Base-by-base conservation (phyloP, 2,797 vertebrate species). In the Scarus forsteni region DNA sequence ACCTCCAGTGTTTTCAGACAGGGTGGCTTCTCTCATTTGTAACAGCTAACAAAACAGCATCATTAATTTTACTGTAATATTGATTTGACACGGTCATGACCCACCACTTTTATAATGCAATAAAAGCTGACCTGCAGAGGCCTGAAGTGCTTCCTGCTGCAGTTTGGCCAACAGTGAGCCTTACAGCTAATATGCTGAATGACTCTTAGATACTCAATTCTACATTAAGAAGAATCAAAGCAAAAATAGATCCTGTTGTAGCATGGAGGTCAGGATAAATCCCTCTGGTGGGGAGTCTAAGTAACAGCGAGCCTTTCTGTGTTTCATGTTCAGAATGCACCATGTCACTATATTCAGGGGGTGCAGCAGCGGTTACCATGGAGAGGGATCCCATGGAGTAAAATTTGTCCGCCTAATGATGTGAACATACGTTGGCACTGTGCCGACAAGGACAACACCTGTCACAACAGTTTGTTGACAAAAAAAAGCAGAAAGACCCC, bases 361-460 rank as follows among this genome's bases (percentile, higher is more conserved):
- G 43, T 64, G n/a, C 62, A 75, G 51, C 5, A 8, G 14, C 10
- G 71, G 60, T 75, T 80, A 53, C 66, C 79, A 79, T 70, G 60
- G 73, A 56, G 79, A 85, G 51, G 43, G 44, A 62, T 36, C 53
- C 66, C 60, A 49, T 59, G 60, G 61, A 73, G 75, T 40, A 34
- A 70, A 53, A 82, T 77, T 57, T 78, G 66, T 83, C 68, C 61
- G 52, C 53, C 44, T 88, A 87, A 88, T 82, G 84, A 84, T 76
- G 70, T 84, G 72, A 84, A 73, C 77, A 52, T 67, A 44, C 0
- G 14, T 49, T 49, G 50, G 51, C 61, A 73, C 38, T 49, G 44
- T 62, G 76, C 51, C 63, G 64, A 66, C 60, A 73, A 57, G 46
- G 73, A 78, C 56, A 59, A 76, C 65, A 77, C 36, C 60, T 77